Percentiles rank a stretch among this genome's conserved stretches.
Evolutionary conservation across 2,797 vertebrate species (phyloP).

Genomic region (Hylomyscus alleni): DNA sequence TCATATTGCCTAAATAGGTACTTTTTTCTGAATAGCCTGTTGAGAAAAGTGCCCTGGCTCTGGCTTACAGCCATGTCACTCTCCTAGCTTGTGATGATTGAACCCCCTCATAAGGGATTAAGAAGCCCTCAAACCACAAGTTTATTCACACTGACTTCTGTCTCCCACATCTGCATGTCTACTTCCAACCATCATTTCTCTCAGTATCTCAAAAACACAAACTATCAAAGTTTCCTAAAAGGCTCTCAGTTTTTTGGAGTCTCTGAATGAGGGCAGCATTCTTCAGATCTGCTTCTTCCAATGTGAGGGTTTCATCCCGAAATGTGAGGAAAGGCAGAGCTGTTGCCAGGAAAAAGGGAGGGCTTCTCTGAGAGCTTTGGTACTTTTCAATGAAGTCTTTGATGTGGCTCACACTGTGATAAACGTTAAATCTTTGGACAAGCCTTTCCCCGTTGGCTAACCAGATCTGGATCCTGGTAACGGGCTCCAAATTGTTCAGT

Average conservation of each 20-base stretch:
- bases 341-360: conserved; percentile 93
- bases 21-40: conserved; percentile 39
- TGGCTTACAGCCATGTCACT: conserved; percentile 37
- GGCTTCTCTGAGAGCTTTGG: conserved; percentile 89
- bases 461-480: too few species aligned
- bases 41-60: conserved; percentile 39
- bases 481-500: too few species aligned
- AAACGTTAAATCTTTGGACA: too few species aligned
- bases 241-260: conserved; percentile 90
- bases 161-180: background rate
- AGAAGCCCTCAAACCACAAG: background rate
- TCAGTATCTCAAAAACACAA: conserved; percentile 40
- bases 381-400: conserved; percentile 94
- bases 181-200: conserved; percentile 4
- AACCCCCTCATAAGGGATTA: background rate
- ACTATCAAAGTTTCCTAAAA: conserved; percentile 78
- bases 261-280: conserved; percentile 96
- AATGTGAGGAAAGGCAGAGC: conserved; percentile 93
- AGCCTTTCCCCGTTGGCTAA: too few species aligned
- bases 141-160: background rate
- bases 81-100: conserved; percentile 18
- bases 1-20: conserved; percentile 10
- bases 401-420: conserved; percentile 93
- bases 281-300: conserved; percentile 94
- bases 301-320: conserved; percentile 90